Evolutionary conservation across 2,797 vertebrate species (phyloP), one percentile per base, ranked within the genome.

Genomic region (Catharus ustulatus): DNA sequence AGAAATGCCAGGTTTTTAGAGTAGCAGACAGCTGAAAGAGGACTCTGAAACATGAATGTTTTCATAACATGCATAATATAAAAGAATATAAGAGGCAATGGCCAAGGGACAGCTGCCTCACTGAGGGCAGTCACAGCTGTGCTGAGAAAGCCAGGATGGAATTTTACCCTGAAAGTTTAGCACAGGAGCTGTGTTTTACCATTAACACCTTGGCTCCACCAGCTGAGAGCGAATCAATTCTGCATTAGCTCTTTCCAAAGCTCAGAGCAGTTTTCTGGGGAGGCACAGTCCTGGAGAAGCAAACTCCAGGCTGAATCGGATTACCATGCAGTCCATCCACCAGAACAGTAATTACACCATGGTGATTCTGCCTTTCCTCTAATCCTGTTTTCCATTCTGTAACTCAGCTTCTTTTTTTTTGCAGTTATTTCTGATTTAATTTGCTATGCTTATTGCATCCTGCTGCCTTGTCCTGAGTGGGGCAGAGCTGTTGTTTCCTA

Each of bases 351-450:
- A 89, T 85, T 92, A 79, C 89, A 85, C 36, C 6, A 9, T 3
- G 52, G 51, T 55, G 84, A 38, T 83, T 93, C 79, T 78, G 76
- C 73, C 17, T 75, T 75, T 62, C 84, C 36, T 75, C 91, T 91
- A 93, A 95, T 91, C 89, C 89, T 87, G 90, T 93, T 95, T 93
- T 89, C 87, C 3, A 1, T 83, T 63, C 75, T 89, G 51, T 76
- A 91, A 66, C 79, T 78, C 82, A 15, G 76, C 26, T 55, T 9
- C 30, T 75, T 87, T 26, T 61, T 23, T 4, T 68, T 42, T 32
- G 5, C 67, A 69, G 55, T 86, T 86, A 71, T 63, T 87, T 93
- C 89, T 79, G 79, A 79, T 86, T 87, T 84, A 78, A 88, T 95
- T 95, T 1, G 0, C 45, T 75, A 26, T 76, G 69, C 55, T 58